Conservation (phyloP, 1,140 invertebrate genomes). For the Drosophila nannoptera region DNA sequence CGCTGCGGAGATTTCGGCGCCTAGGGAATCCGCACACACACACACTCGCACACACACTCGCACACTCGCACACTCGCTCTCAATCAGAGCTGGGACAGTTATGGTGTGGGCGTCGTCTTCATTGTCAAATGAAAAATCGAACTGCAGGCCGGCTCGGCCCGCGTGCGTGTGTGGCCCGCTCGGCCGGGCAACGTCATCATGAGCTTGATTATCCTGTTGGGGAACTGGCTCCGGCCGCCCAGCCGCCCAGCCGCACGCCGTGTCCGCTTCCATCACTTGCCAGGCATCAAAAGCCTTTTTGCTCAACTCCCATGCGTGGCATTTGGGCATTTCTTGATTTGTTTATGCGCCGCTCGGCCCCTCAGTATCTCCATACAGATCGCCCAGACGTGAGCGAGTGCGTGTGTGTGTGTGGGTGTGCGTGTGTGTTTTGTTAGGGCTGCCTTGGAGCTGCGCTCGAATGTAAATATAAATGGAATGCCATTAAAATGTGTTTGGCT, state of each 20-base stretch:
- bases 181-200: neutral
- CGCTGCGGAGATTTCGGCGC: slow-evolving; percentile 66
- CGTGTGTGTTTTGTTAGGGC: slow-evolving; percentile 64
- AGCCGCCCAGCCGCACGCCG: neutral
- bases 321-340: slow-evolving; percentile 54
- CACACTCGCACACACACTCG: slow-evolving; percentile 23
- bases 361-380: neutral
- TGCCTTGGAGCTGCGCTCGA: slow-evolving; percentile 39
- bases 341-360: slow-evolving; percentile 59
- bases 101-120: slow-evolving; percentile 66
- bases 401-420: no score
- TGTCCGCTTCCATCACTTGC: slow-evolving; percentile 69
- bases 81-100: slow-evolving; percentile 50
- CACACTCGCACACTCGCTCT: slow-evolving; percentile 24
- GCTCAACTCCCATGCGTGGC: slow-evolving; percentile 53
- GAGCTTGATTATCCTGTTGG: slow-evolving; percentile 4
- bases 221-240: neutral
- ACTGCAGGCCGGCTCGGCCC: slow-evolving; percentile 9
- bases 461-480: slow-evolving; percentile 66
- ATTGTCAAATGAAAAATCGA: slow-evolving; percentile 75
- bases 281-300: slow-evolving; percentile 63
- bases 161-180: slow-evolving; percentile 30
- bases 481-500: slow-evolving; percentile 75
- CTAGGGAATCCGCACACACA: slow-evolving; percentile 43
- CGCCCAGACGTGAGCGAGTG: no score